Conservation (phyloP, 2,113 vertebrate species). For the Colistium nudipinnis region DNA sequence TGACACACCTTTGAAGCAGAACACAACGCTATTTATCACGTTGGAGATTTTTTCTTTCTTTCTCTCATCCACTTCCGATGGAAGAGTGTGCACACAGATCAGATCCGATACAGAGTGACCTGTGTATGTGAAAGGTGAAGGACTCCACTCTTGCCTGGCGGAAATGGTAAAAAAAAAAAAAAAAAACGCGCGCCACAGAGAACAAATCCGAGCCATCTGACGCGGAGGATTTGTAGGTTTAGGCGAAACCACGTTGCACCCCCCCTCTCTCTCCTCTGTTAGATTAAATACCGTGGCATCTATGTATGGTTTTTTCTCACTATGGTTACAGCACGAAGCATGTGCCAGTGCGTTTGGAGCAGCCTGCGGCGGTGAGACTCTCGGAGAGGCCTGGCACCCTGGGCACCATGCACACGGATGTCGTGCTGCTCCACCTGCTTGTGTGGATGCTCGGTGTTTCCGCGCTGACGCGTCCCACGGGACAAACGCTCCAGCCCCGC, state of each 20-base stretch:
- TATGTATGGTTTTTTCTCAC: slow-evolving; percentile 38
- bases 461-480: slow-evolving; percentile 73
- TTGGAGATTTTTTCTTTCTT: neutral
- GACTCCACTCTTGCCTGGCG: neutral
- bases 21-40: neutral
- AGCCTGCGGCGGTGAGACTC: slow-evolving; percentile 71
- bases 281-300: slow-evolving; percentile 84
- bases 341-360: slow-evolving; percentile 37
- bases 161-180: no score
- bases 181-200: no score
- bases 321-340: neutral
- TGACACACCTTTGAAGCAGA: neutral
- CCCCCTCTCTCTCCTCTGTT: slow-evolving; percentile 81
- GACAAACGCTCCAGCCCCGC: slow-evolving; percentile 75
- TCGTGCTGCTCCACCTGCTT: slow-evolving; percentile 84
- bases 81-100: neutral
- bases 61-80: neutral
- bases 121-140: slow-evolving; percentile 1
- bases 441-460: slow-evolving; percentile 81
- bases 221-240: slow-evolving; percentile 90
- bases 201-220: slow-evolving; percentile 87
- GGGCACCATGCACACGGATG: slow-evolving; percentile 84
- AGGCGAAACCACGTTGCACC: slow-evolving; percentile 80
- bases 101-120: neutral
- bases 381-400: slow-evolving; percentile 15